Percentiles rank a stretch among this genome's conserved stretches.
These are phyloP conservation scores for Doryteuthis pealeii DNA, from an alignment of 1,140 invertebrate genomes.

Conservation along the genomic window DNA sequence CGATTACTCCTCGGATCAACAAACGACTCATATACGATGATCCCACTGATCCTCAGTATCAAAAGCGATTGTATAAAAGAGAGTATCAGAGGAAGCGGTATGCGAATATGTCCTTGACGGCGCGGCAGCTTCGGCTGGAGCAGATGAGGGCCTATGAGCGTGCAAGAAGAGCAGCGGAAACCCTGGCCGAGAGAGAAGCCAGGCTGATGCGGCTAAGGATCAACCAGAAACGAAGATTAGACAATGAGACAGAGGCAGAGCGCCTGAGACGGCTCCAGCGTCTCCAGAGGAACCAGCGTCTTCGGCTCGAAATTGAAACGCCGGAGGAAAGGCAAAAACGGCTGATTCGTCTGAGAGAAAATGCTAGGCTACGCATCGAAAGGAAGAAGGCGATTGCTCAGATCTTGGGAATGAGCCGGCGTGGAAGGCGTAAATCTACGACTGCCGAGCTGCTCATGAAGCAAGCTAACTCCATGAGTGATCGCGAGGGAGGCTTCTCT, in stretches of 20 bases:
- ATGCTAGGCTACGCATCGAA: neutral
- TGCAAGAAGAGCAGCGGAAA: neutral
- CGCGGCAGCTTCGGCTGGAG: neutral
- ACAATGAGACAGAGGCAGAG: neutral
- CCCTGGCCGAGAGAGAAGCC: neutral
- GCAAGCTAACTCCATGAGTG: neutral
- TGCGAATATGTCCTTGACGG: neutral
- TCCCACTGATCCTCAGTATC: neutral
- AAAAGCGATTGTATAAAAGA: neutral
- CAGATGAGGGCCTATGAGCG: slow-evolving; percentile 1
- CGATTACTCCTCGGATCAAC: neutral
- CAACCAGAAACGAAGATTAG: neutral
- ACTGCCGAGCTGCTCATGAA: neutral
- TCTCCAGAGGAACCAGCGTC: neutral
- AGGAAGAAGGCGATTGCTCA: neutral
- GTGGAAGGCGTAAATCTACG: neutral
- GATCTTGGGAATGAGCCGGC: neutral
- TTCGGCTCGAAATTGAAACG: neutral
- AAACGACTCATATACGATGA: neutral
- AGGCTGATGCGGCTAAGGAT: neutral
- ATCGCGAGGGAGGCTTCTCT: neutral
- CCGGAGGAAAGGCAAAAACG: neutral
- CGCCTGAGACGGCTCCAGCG: neutral
- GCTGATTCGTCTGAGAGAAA: slow-evolving; percentile 3
- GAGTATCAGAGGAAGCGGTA: neutral